Base-by-base conservation (phyloP, 2,113 vertebrate species). In the Neoarius graeffei region DNA sequence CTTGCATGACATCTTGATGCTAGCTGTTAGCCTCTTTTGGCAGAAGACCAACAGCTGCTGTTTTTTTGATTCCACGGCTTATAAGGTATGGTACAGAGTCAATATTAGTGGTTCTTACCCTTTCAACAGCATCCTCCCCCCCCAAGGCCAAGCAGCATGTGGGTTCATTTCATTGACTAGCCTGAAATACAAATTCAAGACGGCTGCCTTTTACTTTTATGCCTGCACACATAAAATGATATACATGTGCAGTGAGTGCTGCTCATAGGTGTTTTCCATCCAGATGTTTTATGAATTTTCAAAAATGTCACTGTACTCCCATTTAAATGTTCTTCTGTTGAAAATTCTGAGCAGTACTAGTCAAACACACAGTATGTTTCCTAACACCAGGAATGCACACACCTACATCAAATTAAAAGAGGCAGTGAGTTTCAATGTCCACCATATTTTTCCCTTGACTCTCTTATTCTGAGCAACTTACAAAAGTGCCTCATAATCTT, bases 71-170 rank as follows among this genome's bases (percentile, higher is more conserved):
- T 42, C 84, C 81, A 82, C 85, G 66, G 85, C 69, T 76, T 69
- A 85, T 64, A 77, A 89, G 89, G 89, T 92, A 84, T 88, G 87
- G 90, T 84, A 84, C 42, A 84, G 14, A 67, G 23, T 56, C 17
- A 69, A 84, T 27, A 85, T 25, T 62, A 80, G 81, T 25, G 81
- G 81, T 50, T 50, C 48, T 23, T 54, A 85, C 60, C 89, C 87
- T 87, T 88, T 30, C 89, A 91, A 90, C 91, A 88, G 91, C 30
- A 88, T 91, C 91, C 81, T 86, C 89, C 89, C 79, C 92, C 84
- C 87, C 90, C 88, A 59, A 90, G 92, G 91, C 90, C 90, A 91
- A 89, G 89, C 88, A 91, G 91, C 91, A 82, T 83, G 79, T 69
- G 57, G 59, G 83, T 10, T 67, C 59, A 87, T 67, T 87, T 50